Evolutionary conservation across 2,888 invertebrate genomes (phyloP), one percentile per base, ranked within the genome.

Genomic region (Drosophila picticornis): DNA sequence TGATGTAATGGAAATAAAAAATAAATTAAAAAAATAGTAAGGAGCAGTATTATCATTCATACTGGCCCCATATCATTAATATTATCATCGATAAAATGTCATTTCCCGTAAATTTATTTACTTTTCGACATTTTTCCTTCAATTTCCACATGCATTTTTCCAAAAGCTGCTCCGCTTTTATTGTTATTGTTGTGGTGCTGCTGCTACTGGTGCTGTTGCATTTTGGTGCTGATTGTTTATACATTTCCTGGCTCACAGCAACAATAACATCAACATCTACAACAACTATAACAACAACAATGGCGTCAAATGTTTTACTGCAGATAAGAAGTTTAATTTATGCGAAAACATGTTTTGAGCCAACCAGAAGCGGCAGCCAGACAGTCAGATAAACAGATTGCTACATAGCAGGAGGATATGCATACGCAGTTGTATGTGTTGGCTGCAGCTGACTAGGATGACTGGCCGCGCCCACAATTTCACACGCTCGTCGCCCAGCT

Each of bases 241-340:
- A 75, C 71, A 80, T 77, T 84, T 88, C 82, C 84, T 73, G 75
- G 56, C 70, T 72, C 59, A 66, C 63, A 72, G 56, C 74, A 69
- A 48, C 68, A 82, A 25, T 46, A 46, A 65, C 59, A 61, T 52
- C 69, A 58, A 55, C 25, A 50, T 25, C 65, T 69, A 58, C 73
- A 66, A 36, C 67, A 81, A 61, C 58, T 58, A 52, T 68, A 63
- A 46, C 68, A 72, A 51, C 80, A 69, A 70, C 76, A 79, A 79
- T 81, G 85, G 73, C 86, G 74, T 86, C 90, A 90, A 88, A 88
- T 91, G 90, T 81, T 90, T 81, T 81, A 85, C 79, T 82, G 81
- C 88, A 83, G 91, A 91, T 91, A 91, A 91, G 91, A 89, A 88
- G 81, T 84, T 90, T 88, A 91, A 91, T 91, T 91, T 91, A 91